These are phyloP conservation scores for Meganola albula DNA, from an alignment of 2,888 invertebrate genomes.

Conservation along the genomic window DNA sequence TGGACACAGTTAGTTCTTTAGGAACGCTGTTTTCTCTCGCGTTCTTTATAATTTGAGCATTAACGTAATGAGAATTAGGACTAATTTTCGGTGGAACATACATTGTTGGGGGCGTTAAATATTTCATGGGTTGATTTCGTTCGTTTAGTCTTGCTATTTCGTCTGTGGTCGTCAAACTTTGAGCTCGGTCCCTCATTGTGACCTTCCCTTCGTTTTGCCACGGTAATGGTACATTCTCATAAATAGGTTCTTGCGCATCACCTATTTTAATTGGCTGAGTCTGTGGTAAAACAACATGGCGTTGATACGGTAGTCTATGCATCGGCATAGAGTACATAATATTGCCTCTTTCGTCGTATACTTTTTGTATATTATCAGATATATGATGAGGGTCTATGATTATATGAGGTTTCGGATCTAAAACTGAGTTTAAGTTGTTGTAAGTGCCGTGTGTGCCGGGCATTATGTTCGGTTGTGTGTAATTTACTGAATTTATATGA, in stretches of 20 bases:
- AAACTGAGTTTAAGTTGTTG: conserved; percentile 82
- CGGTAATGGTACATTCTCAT: conserved; percentile 87
- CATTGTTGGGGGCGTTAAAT: conserved; percentile 30
- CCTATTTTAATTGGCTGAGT: conserved; percentile 56
- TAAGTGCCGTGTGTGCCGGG: conserved; percentile 83
- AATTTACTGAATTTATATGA: conserved; percentile 55
- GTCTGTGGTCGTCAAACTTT: conserved; percentile 84
- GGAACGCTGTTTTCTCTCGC: conserved; percentile 60
- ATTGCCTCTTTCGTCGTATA: conserved; percentile 80
- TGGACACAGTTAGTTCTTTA: conserved; percentile 46
- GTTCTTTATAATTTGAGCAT: conserved; percentile 67
- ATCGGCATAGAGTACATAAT: conserved; percentile 81
- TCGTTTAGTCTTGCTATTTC: conserved; percentile 73
- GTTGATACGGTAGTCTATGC: conserved; percentile 59
- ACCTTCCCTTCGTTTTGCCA: conserved; percentile 71
- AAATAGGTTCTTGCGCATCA: conserved; percentile 83
- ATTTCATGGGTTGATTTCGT: conserved; percentile 56
- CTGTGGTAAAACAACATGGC: conserved; percentile 72
- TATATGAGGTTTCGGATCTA: conserved; percentile 72
- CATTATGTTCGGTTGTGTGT: conserved; percentile 46
- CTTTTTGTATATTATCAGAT: conserved; percentile 79
- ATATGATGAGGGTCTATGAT: conserved; percentile 77
- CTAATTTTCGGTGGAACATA: conserved; percentile 35
- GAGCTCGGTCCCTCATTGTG: conserved; percentile 73
- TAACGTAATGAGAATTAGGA: conserved; percentile 61